Evolutionary conservation across 2,888 invertebrate genomes (phyloP), one percentile per base, ranked within the genome.

Genomic region (Phrixothrix hirtus): DNA sequence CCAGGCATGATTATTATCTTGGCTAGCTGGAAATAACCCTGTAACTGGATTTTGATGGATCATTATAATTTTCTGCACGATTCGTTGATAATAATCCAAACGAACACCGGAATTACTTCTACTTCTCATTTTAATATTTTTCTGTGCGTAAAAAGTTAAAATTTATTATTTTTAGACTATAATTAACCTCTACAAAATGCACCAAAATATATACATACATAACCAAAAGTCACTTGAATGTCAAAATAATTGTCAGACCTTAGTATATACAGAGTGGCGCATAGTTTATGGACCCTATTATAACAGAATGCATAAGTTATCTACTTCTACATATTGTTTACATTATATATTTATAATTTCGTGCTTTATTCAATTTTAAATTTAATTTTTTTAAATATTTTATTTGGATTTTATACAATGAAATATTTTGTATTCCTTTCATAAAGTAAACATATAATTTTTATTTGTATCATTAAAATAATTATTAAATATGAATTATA

Each of bases 31-130:
- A 71, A 99, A 91, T 45, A 99, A 80, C 7, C 99, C 99, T 30
- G 98, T 98, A 0, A 98, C 94, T 15, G 98, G 95, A 77, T 98
- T 92, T 81, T 97, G 88, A 74, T 96, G 90, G 62, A 87, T 86
- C 80, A 98, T 86, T 68, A 99, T 96, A 59, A 96, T 85, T 74
- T 90, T 92, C 66, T 95, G 92, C 16, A 98, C 92, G 59, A 97
- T 86, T 63, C 96, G 84, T 73, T 97, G 95, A 73, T 96, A 97
- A 73, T 95, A 95, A 77, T 99, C 98, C 77, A 99, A 80, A 48
- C 96, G 89, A 59, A 92, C 92, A 15, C 93, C 92, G 2, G 92
- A 93, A 79, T 93, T 92, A 71, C 91, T 92, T 61, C 92, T 82
- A 63, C 89, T 91, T 69, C 92, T 83, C 92, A 93, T 92, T 67